Evolutionary conservation across 2,113 vertebrate species (phyloP).

Genomic region (Sturnira hondurensis): DNA sequence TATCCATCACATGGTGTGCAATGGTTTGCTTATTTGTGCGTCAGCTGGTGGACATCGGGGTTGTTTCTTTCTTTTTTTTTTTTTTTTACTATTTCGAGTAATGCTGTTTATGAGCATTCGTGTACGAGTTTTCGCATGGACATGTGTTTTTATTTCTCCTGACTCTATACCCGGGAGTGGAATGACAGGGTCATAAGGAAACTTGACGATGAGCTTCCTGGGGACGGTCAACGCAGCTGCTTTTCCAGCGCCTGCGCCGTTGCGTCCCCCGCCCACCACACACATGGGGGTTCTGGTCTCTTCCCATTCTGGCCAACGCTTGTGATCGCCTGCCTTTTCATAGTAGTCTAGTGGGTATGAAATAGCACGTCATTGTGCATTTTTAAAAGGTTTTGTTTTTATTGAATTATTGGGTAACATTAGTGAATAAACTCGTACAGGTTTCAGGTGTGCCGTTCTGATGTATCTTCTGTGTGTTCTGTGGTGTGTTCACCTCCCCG

Average conservation of each 20-base stretch:
- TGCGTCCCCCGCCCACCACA: background rate
- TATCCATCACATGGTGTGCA: background rate
- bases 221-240: background rate
- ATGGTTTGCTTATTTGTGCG: background rate
- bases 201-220: background rate
- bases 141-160: no score
- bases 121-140: background rate
- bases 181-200: background rate
- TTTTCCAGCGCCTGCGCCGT: background rate
- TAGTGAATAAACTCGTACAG: background rate
- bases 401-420: background rate
- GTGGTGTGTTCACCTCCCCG: background rate
- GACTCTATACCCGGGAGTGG: no score
- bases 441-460: background rate
- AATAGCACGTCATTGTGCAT: no score
- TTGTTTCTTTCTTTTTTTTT: background rate
- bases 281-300: background rate
- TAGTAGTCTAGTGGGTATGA: no score
- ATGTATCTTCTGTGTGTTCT: fast-evolving
- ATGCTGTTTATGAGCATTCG: background rate
- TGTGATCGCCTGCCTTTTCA: background rate
- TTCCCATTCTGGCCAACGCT: background rate
- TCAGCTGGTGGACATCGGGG: background rate
- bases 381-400: background rate
- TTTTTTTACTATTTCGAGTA: background rate